Evolutionary conservation across 2,797 vertebrate species (phyloP), one percentile per base, ranked within the genome.

Genomic region (Cottoperca gobio): DNA sequence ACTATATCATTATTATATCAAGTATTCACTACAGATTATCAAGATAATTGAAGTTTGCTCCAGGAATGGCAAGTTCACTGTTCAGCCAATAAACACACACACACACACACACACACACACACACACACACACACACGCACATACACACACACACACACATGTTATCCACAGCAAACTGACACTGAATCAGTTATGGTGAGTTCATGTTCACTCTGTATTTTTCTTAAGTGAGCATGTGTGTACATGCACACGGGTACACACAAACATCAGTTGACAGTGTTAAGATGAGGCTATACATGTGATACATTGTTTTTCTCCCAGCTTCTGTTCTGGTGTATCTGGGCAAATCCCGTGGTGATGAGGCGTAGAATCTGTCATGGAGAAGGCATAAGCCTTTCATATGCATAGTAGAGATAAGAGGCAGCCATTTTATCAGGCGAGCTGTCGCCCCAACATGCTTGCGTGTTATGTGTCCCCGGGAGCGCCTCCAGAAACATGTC

Each of bases 361-460:
- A 93, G 93, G 90, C 89, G 62, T 90, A 87, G 87, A 93, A 90
- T 94, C 91, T 95, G 94, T 94, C 93, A 94, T 79, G 75, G 91
- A 94, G 93, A 93, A 93, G 84, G 87, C 91, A 90, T 94, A 94
- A 95, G 94, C 94, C 94, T 95, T 95, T 95, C 93, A 95, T 94
- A 94, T 95, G 94, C 92, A 95, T 91, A 89, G 91, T 70, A 66
- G 92, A 95, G 95, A 95, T 96, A 95, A 95, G 93, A 95, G 78
- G 90, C 92, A 90, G 92, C 93, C 94, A 95, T 95, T 95, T 95
- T 95, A 95, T 95, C 92, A 87, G 87, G 82, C 86, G 83, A 75
- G 88, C 92, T 92, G 93, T 93, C 91, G 82, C 89, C 85, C 87
- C 87, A 84, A 88, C 89, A 86, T 79, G 86, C 84, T 86, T 53